Evolutionary conservation across 2,888 invertebrate genomes (phyloP).

Genomic region (Melieria omissa): DNA sequence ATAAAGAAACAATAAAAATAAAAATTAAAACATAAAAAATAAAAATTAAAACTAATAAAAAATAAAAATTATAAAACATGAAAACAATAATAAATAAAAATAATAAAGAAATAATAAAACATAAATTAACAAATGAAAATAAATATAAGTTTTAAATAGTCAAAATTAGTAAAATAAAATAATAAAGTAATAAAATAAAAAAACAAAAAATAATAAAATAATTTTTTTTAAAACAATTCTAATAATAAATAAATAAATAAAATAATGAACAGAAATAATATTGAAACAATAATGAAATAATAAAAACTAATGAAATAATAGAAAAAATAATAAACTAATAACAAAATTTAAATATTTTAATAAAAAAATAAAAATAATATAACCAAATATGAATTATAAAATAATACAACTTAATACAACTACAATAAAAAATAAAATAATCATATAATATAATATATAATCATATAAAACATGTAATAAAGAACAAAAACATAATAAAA

Average conservation of each 20-base stretch:
- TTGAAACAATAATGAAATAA: not conserved
- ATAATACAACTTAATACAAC: no score
- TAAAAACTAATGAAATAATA: not conserved
- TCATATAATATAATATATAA: no score
- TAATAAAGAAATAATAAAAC: not conserved
- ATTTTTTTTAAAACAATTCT: not conserved
- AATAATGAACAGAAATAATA: not conserved
- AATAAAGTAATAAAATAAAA: slow-evolving; percentile 6
- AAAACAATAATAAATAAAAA: not conserved
- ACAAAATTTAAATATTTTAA: no score
- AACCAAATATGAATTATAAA: no score
- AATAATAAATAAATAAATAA: not conserved
- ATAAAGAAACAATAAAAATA: no score
- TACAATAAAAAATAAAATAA: no score
- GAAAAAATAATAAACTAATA: no score
- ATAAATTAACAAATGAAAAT: not conserved
- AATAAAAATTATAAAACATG: not conserved
- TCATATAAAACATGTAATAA: no score
- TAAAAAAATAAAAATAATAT: no score
- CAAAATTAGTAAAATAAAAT: not conserved
- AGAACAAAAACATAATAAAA: no score
- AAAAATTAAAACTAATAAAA: no score
- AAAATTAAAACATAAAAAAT: slow-evolving; percentile 1
- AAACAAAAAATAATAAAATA: not conserved
- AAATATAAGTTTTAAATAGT: not conserved